These are phyloP conservation scores for Tolmerus cingulatus DNA, from an alignment of 2,888 invertebrate species.

Conservation along the genomic window DNA sequence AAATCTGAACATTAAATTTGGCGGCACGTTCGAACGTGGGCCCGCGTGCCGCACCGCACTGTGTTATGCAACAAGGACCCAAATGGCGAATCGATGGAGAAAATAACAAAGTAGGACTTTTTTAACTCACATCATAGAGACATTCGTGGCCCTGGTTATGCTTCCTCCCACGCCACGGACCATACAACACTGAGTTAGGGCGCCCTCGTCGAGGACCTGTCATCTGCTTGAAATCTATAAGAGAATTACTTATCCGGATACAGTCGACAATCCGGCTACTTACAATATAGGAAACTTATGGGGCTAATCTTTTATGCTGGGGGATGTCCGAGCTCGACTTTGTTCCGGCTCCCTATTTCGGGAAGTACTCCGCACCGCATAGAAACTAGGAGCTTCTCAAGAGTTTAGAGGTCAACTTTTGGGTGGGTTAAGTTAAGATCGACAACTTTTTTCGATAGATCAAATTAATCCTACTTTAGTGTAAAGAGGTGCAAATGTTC, in stretches of 20 bases:
- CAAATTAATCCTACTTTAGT: neutral
- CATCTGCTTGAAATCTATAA: neutral
- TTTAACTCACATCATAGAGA: neutral
- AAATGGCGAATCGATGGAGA: neutral
- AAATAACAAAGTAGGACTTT: neutral
- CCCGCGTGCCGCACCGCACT: neutral
- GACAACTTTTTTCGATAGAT: neutral
- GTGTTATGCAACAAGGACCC: neutral
- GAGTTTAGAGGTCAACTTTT: neutral
- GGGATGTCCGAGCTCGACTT: neutral
- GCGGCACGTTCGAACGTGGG: neutral
- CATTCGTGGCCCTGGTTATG: neutral
- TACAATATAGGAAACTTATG: neutral
- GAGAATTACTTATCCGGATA: neutral
- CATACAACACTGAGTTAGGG: neutral
- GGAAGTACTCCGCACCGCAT: neutral
- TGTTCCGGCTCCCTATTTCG: neutral
- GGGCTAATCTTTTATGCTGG: neutral
- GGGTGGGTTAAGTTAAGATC: neutral
- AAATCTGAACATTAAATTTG: constrained; percentile 35
- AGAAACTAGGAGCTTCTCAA: neutral
- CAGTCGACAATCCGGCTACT: neutral
- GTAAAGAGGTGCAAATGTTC: neutral
- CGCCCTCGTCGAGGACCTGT: neutral
- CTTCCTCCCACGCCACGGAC: neutral